These are phyloP conservation scores for Buteo buteo DNA, from an alignment of 2,113 vertebrate species.

Conservation along the genomic window DNA sequence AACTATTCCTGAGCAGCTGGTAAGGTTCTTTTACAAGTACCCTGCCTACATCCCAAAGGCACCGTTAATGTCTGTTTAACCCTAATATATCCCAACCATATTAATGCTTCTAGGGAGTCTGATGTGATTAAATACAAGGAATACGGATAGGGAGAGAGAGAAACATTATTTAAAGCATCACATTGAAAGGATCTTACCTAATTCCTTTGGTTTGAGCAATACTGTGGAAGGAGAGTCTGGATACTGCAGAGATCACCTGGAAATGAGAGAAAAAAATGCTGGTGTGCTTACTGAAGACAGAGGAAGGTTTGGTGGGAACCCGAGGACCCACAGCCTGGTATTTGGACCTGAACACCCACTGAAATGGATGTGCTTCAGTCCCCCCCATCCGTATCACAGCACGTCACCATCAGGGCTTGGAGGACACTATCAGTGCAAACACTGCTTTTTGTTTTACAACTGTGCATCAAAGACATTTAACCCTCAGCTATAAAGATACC, in stretches of 20 bases:
- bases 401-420: neutral
- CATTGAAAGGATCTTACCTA: slow-evolving; percentile 74
- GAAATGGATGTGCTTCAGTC: too few relatives aligned
- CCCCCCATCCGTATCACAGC: neutral
- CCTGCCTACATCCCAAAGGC: neutral
- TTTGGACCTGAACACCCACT: neutral
- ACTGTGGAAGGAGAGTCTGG: slow-evolving; percentile 91
- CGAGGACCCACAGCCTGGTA: neutral
- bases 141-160: neutral
- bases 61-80: neutral
- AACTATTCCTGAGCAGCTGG: neutral
- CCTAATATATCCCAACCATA: neutral
- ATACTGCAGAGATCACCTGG: slow-evolving; percentile 94
- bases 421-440: neutral
- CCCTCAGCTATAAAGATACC: neutral
- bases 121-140: neutral
- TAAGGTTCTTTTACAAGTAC: neutral
- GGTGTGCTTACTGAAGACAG: neutral
- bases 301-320: neutral
- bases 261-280: slow-evolving; percentile 38
- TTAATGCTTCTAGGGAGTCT: neutral
- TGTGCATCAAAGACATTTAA: neutral
- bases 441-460: neutral
- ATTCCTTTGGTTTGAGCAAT: slow-evolving; percentile 95
- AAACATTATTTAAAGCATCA: neutral